Conservation (phyloP, 1,140 invertebrate genomes). For the Centruroides vittatus region DNA sequence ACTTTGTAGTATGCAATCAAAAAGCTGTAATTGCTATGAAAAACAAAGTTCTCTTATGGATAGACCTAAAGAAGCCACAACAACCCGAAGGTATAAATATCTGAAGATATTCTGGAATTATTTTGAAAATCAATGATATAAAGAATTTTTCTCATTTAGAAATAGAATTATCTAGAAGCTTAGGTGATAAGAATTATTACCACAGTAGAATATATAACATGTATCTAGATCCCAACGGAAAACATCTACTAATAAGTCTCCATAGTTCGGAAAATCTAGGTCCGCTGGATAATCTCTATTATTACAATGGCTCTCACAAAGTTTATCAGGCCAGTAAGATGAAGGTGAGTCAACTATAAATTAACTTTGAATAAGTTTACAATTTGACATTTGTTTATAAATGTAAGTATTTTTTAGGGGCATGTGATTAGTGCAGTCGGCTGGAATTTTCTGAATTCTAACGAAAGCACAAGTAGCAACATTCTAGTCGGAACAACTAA, state of each 20-base stretch:
- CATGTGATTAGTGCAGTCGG: conserved; percentile 80
- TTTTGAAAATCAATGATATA: background rate
- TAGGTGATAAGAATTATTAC: conserved; percentile 24
- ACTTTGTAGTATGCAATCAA: conserved; percentile 65
- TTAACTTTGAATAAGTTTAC: background rate
- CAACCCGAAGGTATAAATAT: conserved; percentile 50
- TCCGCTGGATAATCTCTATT: conserved; percentile 59
- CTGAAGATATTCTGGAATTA: background rate
- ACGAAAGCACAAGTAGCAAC: conserved; percentile 50
- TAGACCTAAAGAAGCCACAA: conserved; percentile 64
- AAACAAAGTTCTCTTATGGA: conserved; percentile 57
- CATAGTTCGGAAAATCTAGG: conserved; percentile 28
- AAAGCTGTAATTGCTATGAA: conserved; percentile 68
- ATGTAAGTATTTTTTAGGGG: conserved; percentile 31
- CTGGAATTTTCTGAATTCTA: conserved; percentile 49
- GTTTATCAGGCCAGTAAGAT: conserved; percentile 33
- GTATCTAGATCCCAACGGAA: conserved; percentile 72
- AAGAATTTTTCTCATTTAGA: background rate
- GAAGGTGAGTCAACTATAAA: conserved; percentile 37
- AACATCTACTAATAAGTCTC: conserved; percentile 65
- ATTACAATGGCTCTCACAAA: conserved; percentile 49
- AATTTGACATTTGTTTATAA: too few relatives aligned
- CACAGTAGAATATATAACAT: conserved; percentile 45
- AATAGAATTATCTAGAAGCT: background rate
- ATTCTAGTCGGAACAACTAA: conserved; percentile 80